Conservation (phyloP, 2,113 vertebrate species). For the Brienomyrus longianalis region DNA sequence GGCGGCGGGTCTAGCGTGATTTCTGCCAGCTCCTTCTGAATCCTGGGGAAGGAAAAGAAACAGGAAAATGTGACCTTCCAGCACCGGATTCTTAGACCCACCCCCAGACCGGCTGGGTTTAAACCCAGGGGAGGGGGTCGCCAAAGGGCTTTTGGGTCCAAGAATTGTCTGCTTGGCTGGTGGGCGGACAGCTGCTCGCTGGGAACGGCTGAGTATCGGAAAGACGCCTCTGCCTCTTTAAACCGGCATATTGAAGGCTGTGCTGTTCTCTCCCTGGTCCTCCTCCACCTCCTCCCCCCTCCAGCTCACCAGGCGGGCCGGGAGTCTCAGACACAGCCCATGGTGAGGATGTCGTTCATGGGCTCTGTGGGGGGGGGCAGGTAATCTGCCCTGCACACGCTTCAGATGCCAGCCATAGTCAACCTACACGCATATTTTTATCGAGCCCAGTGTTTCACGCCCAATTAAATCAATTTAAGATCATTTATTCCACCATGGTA, state of each 20-base stretch:
- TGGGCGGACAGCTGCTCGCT: not conserved
- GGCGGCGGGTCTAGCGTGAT: conserved; percentile 92
- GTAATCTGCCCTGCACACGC: not conserved
- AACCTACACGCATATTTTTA: not conserved
- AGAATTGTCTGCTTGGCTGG: not conserved
- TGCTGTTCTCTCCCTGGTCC: not conserved
- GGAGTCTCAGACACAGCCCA: not conserved
- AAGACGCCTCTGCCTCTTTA: not conserved
- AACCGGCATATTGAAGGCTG: not conserved
- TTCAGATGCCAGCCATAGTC: not conserved
- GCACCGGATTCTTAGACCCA: not conserved
- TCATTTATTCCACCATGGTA: not conserved
- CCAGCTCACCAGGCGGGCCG: not conserved
- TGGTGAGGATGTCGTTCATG: not conserved
- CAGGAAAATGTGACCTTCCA: not conserved
- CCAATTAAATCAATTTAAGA: not conserved
- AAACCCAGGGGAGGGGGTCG: not conserved
- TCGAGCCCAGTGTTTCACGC: conserved; percentile 13
- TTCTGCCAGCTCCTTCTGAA: conserved; percentile 94
- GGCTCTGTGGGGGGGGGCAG: not conserved
- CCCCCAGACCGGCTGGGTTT: not conserved
- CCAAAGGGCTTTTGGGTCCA: not conserved
- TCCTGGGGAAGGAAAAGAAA: conserved; percentile 57
- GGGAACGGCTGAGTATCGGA: not conserved
- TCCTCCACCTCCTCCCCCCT: not conserved